Percentiles rank a stretch among this genome's conserved stretches.
Evolutionary conservation across 2,888 invertebrate genomes (phyloP).

Genomic region (Rhogogaster chlorosoma): DNA sequence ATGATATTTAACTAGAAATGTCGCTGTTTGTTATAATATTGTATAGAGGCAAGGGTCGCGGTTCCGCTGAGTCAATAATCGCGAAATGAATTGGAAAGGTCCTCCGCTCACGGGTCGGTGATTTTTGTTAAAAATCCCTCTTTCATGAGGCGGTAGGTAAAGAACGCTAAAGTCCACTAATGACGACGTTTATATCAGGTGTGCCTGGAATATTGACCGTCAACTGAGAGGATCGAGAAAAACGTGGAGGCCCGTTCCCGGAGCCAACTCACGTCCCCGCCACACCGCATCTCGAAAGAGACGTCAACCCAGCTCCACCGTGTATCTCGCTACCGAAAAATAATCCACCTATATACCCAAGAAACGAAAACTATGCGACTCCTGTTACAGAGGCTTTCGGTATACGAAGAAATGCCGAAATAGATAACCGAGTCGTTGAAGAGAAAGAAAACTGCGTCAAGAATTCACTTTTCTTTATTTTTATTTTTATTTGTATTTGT

Average conservation of each 20-base stretch:
- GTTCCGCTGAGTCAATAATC: neutral
- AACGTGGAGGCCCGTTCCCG: slow-evolving; percentile 11
- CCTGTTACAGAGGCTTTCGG: neutral
- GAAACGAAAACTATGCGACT: neutral
- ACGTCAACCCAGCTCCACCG: slow-evolving; percentile 5
- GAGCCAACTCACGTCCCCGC: slow-evolving; percentile 43
- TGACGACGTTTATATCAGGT: slow-evolving; percentile 50
- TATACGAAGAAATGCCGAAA: neutral
- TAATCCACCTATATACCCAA: neutral
- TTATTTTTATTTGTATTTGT: neutral
- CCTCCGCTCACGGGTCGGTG: neutral
- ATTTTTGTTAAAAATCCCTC: slow-evolving; percentile 41
- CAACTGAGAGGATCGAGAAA: slow-evolving; percentile 3
- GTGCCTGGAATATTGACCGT: slow-evolving; percentile 34
- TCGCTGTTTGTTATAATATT: neutral
- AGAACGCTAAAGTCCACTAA: slow-evolving; percentile 48
- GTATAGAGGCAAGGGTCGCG: neutral
- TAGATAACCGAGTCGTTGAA: neutral
- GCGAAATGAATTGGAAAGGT: slow-evolving; percentile 11
- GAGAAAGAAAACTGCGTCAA: neutral
- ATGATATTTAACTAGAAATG: neutral
- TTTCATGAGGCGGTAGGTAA: slow-evolving; percentile 36
- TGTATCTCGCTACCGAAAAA: neutral
- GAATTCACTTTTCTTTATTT: neutral
- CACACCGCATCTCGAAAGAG: slow-evolving; percentile 10